Percentiles rank a stretch among this genome's conserved stretches.
phyloP scores from a whole-genome alignment of 2,113 vertebrate species.

The Myiagra hebetior region DNA sequence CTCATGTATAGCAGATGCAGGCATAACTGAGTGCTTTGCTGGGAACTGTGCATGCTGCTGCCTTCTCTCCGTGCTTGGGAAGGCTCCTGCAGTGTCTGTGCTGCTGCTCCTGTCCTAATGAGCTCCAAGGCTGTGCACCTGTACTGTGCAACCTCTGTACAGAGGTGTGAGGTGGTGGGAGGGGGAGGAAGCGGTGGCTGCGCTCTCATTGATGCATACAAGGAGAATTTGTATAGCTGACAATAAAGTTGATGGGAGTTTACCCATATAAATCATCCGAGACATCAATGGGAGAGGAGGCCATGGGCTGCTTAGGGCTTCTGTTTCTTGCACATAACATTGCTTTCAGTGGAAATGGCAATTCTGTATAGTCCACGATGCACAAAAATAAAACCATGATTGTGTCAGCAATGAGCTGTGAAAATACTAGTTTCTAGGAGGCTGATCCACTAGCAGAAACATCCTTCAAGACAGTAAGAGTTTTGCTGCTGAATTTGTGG shows the following conservation, averaged over 20 bases:
- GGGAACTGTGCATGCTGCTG: slow-evolving; percentile 2
- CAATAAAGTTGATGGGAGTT: not conserved
- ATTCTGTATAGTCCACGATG: slow-evolving; percentile 54
- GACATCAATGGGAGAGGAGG: slow-evolving; percentile 15
- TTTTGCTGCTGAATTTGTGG: not conserved
- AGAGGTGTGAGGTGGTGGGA: not conserved
- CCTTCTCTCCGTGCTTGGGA: not conserved
- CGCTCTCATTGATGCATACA: not conserved
- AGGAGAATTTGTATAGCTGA: not conserved
- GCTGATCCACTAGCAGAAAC: not conserved
- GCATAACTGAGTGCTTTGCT: not conserved
- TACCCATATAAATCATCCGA: not conserved
- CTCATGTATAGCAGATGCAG: not conserved
- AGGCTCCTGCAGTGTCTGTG: not conserved
- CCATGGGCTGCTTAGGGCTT: not conserved
- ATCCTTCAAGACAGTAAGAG: not conserved
- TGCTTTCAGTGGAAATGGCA: slow-evolving; percentile 26
- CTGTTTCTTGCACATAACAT: not conserved
- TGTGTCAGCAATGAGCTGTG: not conserved
- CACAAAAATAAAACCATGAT: not conserved
- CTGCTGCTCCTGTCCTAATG: slow-evolving; percentile 7
- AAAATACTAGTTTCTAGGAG: not conserved
- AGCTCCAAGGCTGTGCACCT: not conserved
- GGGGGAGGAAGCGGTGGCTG: not conserved
- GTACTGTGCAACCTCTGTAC: not conserved